A percentile compares a stretch with the other conserved stretches of the same genome.
These are phyloP conservation scores for Chamaetylas fuelleborni DNA, from an alignment of 2,113 vertebrate genomes.

Conservation along the genomic window DNA sequence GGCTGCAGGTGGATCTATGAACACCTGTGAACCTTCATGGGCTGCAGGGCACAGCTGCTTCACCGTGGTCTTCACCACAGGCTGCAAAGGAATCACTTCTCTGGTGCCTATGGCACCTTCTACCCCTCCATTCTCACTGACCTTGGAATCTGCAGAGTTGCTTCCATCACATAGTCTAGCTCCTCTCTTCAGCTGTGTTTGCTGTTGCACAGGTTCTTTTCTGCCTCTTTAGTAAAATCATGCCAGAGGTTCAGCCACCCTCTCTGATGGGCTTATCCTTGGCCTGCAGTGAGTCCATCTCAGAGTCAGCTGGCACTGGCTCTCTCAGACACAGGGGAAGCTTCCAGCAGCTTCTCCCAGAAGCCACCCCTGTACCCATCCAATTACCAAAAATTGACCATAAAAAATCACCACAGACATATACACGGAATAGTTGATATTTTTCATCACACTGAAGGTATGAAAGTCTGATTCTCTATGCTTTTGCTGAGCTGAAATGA, in stretches of 20 bases:
- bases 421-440: background rate
- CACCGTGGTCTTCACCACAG: background rate
- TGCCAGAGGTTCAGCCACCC: background rate
- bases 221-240: background rate
- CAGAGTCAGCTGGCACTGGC: background rate
- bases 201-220: background rate
- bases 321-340: background rate
- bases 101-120: background rate
- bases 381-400: background rate
- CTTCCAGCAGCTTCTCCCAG: background rate
- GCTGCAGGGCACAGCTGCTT: background rate
- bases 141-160: background rate
- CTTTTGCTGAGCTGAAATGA: background rate
- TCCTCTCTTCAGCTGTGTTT: background rate
- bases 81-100: background rate
- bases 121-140: background rate
- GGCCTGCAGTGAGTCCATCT: too few relatives aligned
- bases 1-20: background rate
- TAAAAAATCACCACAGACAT: background rate
- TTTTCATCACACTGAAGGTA: background rate
- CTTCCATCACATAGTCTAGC: background rate
- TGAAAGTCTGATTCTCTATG: background rate
- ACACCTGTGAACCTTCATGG: too few relatives aligned
- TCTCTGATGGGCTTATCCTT: background rate
- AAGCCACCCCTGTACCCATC: fast-evolving